These are phyloP conservation scores for Meiosimyza platycephala DNA, from an alignment of 2,888 invertebrate species.

Conservation along the genomic window DNA sequence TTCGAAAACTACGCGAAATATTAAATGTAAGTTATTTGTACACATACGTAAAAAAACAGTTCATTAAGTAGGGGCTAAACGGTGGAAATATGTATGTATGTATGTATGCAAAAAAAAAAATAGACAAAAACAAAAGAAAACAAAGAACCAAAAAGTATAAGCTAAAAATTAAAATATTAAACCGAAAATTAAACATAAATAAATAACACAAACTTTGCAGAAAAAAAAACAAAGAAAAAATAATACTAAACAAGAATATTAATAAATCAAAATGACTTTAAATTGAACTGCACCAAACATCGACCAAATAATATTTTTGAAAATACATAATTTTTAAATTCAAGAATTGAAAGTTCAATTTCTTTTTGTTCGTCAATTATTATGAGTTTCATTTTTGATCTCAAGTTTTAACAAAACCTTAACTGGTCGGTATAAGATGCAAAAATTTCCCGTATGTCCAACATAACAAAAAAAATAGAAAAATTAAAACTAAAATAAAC, in stretches of 20 bases:
- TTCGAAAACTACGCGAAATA: too few species aligned
- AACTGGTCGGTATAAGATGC: too few species aligned
- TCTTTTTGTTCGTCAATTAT: too few species aligned
- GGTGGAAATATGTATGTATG: neutral
- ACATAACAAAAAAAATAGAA: constrained; percentile 24
- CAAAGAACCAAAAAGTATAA: constrained; percentile 23
- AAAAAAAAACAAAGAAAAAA: constrained; percentile 25
- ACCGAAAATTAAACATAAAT: constrained; percentile 26
- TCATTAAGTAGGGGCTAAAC: neutral
- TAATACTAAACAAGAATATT: constrained; percentile 5
- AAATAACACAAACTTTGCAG: constrained; percentile 21
- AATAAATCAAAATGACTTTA: neutral
- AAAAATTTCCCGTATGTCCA: too few species aligned
- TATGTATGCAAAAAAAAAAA: neutral
- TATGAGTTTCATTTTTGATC: too few species aligned
- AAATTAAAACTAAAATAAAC: constrained; percentile 29
- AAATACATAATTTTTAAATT: neutral
- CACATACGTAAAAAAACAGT: neutral
- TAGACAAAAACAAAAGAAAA: constrained; percentile 2
- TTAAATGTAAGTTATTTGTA: too few species aligned
- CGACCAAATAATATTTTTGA: neutral
- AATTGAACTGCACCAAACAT: neutral
- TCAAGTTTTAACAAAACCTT: too few species aligned
- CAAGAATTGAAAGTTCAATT: too few species aligned
- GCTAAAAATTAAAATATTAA: constrained; percentile 23